Conservation (phyloP, 1,140 invertebrate species). For the Coenobita brevimanus region DNA sequence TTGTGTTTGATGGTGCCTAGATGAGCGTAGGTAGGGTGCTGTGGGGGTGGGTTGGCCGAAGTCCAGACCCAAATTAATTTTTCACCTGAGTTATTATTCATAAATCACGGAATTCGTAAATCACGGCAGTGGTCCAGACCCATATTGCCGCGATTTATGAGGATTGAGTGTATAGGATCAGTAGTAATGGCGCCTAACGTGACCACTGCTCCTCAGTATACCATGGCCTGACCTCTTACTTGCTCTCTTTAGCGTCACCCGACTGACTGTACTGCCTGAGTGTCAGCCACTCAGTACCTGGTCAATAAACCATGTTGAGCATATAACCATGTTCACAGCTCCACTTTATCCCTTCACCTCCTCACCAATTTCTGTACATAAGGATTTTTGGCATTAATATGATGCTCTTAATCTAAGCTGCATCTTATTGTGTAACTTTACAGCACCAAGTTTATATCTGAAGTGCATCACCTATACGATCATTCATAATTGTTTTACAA, state of each 20-base stretch:
- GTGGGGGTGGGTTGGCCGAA: too few species aligned
- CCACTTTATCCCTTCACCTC: constrained; percentile 9
- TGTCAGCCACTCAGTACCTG: constrained; percentile 38
- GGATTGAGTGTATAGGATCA: too few species aligned
- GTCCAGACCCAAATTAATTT: too few species aligned
- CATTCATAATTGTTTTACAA: too few species aligned
- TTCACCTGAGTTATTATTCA: too few species aligned
- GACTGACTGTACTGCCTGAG: neutral
- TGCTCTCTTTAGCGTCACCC: neutral
- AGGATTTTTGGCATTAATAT: constrained; percentile 27
- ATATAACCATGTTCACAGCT: constrained; percentile 20
- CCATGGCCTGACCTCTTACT: neutral
- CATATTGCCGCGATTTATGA: too few species aligned
- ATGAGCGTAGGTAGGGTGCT: too few species aligned
- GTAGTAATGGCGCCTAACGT: neutral
- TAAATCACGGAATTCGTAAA: too few species aligned
- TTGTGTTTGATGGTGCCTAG: too few species aligned
- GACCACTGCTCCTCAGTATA: neutral
- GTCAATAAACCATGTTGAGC: neutral
- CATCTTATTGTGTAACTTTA: neutral
- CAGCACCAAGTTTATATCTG: constrained; percentile 4
- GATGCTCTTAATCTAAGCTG: constrained; percentile 1
- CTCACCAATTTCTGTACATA: constrained; percentile 18
- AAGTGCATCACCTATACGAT: too few species aligned
- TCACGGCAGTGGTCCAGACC: too few species aligned